Evolutionary conservation across 1,140 invertebrate genomes (phyloP).

Genomic region (Nylanderia fulva): DNA sequence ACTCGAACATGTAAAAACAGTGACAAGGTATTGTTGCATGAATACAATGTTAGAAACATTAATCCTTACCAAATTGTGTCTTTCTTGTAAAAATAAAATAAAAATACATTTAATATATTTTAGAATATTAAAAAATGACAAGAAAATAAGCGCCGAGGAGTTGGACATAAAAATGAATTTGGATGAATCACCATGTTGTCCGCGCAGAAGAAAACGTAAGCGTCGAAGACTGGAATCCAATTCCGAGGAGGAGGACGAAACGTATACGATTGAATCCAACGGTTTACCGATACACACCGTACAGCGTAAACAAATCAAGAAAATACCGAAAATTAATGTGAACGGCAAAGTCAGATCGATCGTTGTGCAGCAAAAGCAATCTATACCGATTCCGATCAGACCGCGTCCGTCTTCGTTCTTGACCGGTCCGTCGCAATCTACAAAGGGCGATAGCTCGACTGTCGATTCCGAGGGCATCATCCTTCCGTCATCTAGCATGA

Average conservation of each 20-base stretch:
- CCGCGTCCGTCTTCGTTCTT: background rate
- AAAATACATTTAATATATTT: slow-evolving; percentile 15
- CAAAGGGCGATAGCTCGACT: slow-evolving; percentile 68
- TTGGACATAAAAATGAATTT: slow-evolving; percentile 80
- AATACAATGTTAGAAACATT: background rate
- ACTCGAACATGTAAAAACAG: slow-evolving; percentile 80
- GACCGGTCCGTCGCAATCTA: slow-evolving; percentile 47
- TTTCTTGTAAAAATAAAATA: background rate
- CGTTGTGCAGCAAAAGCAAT: background rate
- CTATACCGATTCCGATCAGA: slow-evolving; percentile 20
- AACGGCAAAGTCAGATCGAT: background rate
- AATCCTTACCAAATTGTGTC: slow-evolving; percentile 4
- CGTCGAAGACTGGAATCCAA: slow-evolving; percentile 75
- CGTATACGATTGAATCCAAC: slow-evolving; percentile 65
- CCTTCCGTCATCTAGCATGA: background rate
- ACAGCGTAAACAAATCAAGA: slow-evolving; percentile 64
- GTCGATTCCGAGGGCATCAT: slow-evolving; percentile 64
- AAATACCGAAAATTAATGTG: no score
- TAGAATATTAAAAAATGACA: slow-evolving; percentile 79
- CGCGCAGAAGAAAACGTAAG: slow-evolving; percentile 79
- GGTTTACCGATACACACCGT: slow-evolving; percentile 24
- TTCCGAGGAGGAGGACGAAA: slow-evolving; percentile 81
- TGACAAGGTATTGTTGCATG: slow-evolving; percentile 75
- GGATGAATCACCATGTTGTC: slow-evolving; percentile 82
- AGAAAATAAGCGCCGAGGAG: slow-evolving; percentile 72